Evolutionary conservation across 2,888 invertebrate species (phyloP).

Genomic region (Lordiphosa fenestrarum): DNA sequence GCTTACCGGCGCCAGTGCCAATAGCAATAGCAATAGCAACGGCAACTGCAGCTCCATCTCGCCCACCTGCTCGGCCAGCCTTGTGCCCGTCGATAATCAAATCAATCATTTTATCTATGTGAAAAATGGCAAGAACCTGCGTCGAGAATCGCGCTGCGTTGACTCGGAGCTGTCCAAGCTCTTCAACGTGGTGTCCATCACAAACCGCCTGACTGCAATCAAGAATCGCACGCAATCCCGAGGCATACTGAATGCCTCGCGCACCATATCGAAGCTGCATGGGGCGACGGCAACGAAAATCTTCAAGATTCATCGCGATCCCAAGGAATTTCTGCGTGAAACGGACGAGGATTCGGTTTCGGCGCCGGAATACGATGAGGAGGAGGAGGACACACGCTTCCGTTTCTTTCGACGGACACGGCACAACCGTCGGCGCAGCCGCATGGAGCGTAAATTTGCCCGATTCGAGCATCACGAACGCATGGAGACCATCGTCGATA

Average conservation of each 20-base stretch:
- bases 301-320: constrained; percentile 75
- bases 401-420: constrained; percentile 69
- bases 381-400: constrained; percentile 72
- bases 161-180: constrained; percentile 76
- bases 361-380: constrained; percentile 76
- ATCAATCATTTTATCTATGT: constrained; percentile 67
- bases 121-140: constrained; percentile 65
- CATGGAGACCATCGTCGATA: constrained; percentile 77
- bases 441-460: constrained; percentile 63
- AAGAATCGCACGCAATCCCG: constrained; percentile 56
- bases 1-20: constrained; percentile 66
- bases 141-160: constrained; percentile 74
- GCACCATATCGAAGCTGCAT: constrained; percentile 71
- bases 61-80: constrained; percentile 47
- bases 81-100: constrained; percentile 58
- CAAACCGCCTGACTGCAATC: constrained; percentile 53
- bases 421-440: constrained; percentile 44
- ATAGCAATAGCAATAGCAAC: constrained; percentile 38
- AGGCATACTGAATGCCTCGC: constrained; percentile 70
- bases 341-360: constrained; percentile 77
- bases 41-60: constrained; percentile 38
- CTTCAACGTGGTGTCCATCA: constrained; percentile 76
- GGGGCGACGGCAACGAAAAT: constrained; percentile 63
- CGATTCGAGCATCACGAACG: constrained; percentile 75
- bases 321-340: constrained; percentile 75